Conservation (phyloP, 2,888 invertebrate species). For the Andrena praecox region DNA sequence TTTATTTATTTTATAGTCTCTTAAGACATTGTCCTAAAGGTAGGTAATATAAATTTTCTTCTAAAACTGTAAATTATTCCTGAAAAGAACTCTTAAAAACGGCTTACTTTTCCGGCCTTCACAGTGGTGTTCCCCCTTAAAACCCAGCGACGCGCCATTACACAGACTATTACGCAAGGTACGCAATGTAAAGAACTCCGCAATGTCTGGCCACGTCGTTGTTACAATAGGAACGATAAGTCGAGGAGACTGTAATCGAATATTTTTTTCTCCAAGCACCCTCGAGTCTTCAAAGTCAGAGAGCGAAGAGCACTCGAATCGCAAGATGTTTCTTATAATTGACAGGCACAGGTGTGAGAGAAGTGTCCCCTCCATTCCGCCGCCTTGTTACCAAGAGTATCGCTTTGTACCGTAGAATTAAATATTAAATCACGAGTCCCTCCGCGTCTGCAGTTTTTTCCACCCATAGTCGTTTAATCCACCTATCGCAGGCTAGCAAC, state of each 20-base stretch:
- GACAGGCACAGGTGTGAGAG: constrained; percentile 40
- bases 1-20: no score
- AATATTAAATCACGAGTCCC: not conserved
- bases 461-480: not conserved
- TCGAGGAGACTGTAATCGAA: constrained; percentile 38
- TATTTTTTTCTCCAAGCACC: constrained; percentile 36
- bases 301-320: constrained; percentile 26
- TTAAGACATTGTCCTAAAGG: no score
- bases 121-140: no score
- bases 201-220: constrained; percentile 4
- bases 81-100: no score
- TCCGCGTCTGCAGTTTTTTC: not conserved
- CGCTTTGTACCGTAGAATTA: constrained; percentile 19
- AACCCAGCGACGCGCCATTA: no score
- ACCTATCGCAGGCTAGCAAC: not conserved
- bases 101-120: no score
- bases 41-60: no score
- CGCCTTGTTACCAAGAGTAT: constrained; percentile 2
- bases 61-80: no score
- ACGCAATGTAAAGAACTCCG: not conserved
- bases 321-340: constrained; percentile 49
- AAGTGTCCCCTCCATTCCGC: constrained; percentile 7
- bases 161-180: not conserved
- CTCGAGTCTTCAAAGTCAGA: constrained; percentile 31
- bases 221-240: constrained; percentile 6